phyloP scores from a whole-genome alignment of 2,113 vertebrate species.

The Salvator merianae region DNA sequence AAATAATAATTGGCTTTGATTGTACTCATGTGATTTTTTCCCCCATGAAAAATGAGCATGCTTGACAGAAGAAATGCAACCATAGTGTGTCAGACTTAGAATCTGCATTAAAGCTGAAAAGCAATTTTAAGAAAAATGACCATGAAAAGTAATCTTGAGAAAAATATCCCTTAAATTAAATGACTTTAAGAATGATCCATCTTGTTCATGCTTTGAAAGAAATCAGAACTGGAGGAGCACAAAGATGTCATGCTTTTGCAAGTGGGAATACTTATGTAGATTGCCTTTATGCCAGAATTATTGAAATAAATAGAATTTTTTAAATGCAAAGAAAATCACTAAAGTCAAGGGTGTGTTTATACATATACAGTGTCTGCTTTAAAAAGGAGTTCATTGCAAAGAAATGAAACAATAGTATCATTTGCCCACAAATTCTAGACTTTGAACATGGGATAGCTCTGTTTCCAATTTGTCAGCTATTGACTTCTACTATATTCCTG shows the following conservation, averaged over 20 bases:
- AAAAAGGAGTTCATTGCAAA: not conserved
- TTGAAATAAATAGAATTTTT: not conserved
- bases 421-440: not conserved
- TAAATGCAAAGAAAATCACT: slow-evolving; percentile 9
- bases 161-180: slow-evolving; percentile 12
- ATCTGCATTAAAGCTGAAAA: not conserved
- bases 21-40: no score
- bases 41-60: not conserved
- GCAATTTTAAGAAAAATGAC: slow-evolving; percentile 34
- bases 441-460: not conserved
- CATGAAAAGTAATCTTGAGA: slow-evolving; percentile 13
- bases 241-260: slow-evolving; percentile 14
- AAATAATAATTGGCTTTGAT: not conserved
- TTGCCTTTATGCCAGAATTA: not conserved
- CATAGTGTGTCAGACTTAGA: not conserved
- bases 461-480: no score
- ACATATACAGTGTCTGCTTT: slow-evolving; percentile 19
- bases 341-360: slow-evolving; percentile 21
- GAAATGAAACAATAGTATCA: not conserved
- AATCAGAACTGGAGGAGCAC: slow-evolving; percentile 19
- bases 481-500: no score
- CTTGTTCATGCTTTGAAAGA: not conserved
- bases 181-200: not conserved
- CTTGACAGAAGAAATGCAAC: slow-evolving; percentile 6
- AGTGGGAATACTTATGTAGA: not conserved